Base-by-base conservation (phyloP, 2,113 vertebrate species). In the Nothoprocta perdicaria region DNA sequence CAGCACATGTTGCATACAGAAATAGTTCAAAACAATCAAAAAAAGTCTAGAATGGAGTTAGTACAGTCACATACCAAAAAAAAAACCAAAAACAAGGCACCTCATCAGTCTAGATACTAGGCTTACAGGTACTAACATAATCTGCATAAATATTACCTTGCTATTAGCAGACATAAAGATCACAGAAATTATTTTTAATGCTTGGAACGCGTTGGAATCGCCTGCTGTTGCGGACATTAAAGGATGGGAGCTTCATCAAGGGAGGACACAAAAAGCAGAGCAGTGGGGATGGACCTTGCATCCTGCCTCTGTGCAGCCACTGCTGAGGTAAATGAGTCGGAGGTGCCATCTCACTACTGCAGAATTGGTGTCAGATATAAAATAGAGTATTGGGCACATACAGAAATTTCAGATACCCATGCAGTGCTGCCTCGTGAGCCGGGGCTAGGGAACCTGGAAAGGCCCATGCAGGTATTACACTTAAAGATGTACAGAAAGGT, bases 381-480 rank as follows among this genome's bases (percentile, higher is more conserved):
- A 55, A 29, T 15, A 5, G 57, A 84, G 7, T 71, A 46, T 63
- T 18, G 80, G 35, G 9, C 63, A 26, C 38, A 6, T 38, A 11
- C 14, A 8, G 12, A 75, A 13, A 65, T 73, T 80, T 79, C 66
- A 86, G 43, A 72, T 35, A n/a, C 10, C 17, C 3, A 0, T 21
- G 29, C 58, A 35, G 31, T 76, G 55, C 40, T 87, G 50, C 48
- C 7, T 31, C 15, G 21, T 19, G 33, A 41, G 9, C 2, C 81
- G 6, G 3, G 35, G 27, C 48, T 63, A 46, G 23, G 23, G 38
- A 80, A 83, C 55, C 17, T 38, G 33, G 7, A 52, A 80, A 74
- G 23, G 41, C 60, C 9, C 4, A 3, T 2, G 2, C 65, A 80
- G 33, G 4, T 48, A 8, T 5, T n/a, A 5, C 0, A 0, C 12